Evolutionary conservation across 1,140 invertebrate species (phyloP).

Genomic region (Anoplophora glabripennis): DNA sequence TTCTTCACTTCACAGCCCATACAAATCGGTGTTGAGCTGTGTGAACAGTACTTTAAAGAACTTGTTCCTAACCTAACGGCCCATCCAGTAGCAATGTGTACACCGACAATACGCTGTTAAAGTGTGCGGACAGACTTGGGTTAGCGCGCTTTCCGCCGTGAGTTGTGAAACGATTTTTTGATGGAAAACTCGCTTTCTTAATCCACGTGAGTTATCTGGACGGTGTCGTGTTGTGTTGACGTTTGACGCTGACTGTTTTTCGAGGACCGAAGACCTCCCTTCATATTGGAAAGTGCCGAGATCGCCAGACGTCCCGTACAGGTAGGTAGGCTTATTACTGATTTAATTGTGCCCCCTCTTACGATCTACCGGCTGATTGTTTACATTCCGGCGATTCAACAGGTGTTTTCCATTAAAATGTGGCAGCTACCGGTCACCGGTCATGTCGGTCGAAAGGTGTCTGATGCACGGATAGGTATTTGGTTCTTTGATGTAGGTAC

Average conservation of each 20-base stretch:
- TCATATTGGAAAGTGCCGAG: neutral
- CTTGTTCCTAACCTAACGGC: slow-evolving; percentile 21
- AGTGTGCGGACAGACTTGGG: too few relatives aligned
- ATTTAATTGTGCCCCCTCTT: neutral
- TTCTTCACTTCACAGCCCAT: neutral
- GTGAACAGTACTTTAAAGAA: slow-evolving; percentile 18
- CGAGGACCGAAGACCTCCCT: neutral
- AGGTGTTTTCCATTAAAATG: neutral
- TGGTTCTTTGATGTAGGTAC: too few relatives aligned
- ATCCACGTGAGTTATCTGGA: neutral
- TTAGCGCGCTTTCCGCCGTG: too few relatives aligned
- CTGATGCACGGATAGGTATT: too few relatives aligned
- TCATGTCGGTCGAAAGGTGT: too few relatives aligned
- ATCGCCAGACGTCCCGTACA: neutral
- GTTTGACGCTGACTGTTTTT: slow-evolving; percentile 5
- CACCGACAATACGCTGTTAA: neutral
- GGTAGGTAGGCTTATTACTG: slow-evolving; percentile 5
- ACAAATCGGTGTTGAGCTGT: slow-evolving; percentile 6
- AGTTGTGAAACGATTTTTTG: too few relatives aligned
- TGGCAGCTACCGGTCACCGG: too few relatives aligned
- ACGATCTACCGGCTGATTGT: neutral
- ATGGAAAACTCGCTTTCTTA: too few relatives aligned
- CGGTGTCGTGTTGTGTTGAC: neutral
- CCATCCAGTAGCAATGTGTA: slow-evolving; percentile 10
- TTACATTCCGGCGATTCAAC: neutral